Conservation (phyloP, 1,140 invertebrate genomes). For the Antheraea pernyi region DNA sequence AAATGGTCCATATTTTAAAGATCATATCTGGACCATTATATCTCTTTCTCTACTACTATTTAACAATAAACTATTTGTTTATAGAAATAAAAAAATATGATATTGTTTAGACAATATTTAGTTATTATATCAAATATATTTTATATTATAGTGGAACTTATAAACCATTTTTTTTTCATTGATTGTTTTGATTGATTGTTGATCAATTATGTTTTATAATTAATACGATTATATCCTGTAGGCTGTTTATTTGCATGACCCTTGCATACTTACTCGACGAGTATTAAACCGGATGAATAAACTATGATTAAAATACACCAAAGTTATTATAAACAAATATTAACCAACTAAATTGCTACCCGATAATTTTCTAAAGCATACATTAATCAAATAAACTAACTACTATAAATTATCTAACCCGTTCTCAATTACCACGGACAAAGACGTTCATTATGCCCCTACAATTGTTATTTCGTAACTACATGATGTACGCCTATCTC, state of each 20-base stretch:
- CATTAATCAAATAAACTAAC: slow-evolving; percentile 48
- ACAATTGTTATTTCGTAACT: slow-evolving; percentile 50
- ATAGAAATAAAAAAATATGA: too few relatives aligned
- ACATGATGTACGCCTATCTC: slow-evolving; percentile 21
- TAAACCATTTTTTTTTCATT: too few relatives aligned
- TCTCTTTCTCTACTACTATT: too few relatives aligned
- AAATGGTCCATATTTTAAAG: too few relatives aligned
- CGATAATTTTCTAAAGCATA: slow-evolving; percentile 30
- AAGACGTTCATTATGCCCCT: slow-evolving; percentile 45
- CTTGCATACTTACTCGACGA: background rate
- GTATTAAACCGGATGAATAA: background rate
- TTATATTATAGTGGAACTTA: too few relatives aligned
- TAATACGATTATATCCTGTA: background rate
- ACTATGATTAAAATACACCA: background rate
- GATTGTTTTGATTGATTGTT: too few relatives aligned
- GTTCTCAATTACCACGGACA: slow-evolving; percentile 53
- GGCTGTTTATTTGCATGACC: background rate
- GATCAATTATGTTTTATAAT: too few relatives aligned
- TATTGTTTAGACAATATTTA: too few relatives aligned
- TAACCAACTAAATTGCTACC: slow-evolving; percentile 25
- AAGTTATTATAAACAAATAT: background rate
- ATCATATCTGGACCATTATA: too few relatives aligned
- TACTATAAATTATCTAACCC: slow-evolving; percentile 38
- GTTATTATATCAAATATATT: too few relatives aligned
- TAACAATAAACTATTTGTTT: too few relatives aligned